Evolutionary conservation across 2,797 vertebrate genomes (phyloP).

Genomic region (Cossypha polioptera): DNA sequence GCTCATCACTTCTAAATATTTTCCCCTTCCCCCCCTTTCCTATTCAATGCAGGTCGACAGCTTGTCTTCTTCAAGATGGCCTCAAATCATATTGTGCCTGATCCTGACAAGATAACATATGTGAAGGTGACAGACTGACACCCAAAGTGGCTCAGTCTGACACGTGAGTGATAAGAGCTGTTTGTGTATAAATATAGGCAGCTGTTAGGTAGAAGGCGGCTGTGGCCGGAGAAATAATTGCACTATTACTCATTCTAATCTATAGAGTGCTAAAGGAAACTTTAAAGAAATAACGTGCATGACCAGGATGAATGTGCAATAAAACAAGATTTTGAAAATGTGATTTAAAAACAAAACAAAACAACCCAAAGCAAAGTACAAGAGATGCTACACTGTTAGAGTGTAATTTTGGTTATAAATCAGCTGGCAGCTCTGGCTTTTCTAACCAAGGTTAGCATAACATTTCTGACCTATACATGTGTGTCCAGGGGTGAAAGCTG

Average conservation of each 20-base stretch:
- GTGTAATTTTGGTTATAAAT: constrained; percentile 20
- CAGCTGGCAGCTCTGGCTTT: constrained; percentile 47
- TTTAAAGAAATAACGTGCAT: constrained; percentile 64
- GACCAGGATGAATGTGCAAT: constrained; percentile 84
- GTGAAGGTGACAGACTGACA: constrained; percentile 78
- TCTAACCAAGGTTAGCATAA: background rate
- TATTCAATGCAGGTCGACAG: constrained; percentile 78
- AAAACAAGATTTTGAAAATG: constrained; percentile 76
- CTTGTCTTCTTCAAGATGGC: constrained; percentile 88
- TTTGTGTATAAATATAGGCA: constrained; percentile 57
- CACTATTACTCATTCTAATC: constrained; percentile 73
- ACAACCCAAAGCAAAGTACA: background rate
- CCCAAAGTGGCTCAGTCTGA: background rate
- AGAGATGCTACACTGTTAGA: constrained; percentile 66
- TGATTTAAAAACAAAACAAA: constrained; percentile 54
- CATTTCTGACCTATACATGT: background rate
- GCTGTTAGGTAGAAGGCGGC: constrained; percentile 26
- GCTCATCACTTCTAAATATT: background rate
- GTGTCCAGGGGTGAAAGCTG: background rate
- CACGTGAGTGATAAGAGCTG: constrained; percentile 23
- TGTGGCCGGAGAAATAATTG: constrained; percentile 44
- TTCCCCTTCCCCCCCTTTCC: background rate
- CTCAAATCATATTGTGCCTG: constrained; percentile 74
- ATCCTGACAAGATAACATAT: constrained; percentile 79
- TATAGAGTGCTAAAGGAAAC: constrained; percentile 62